These are phyloP conservation scores for Microcebus griseorufus DNA, from an alignment of 2,113 vertebrate genomes.

Conservation along the genomic window DNA sequence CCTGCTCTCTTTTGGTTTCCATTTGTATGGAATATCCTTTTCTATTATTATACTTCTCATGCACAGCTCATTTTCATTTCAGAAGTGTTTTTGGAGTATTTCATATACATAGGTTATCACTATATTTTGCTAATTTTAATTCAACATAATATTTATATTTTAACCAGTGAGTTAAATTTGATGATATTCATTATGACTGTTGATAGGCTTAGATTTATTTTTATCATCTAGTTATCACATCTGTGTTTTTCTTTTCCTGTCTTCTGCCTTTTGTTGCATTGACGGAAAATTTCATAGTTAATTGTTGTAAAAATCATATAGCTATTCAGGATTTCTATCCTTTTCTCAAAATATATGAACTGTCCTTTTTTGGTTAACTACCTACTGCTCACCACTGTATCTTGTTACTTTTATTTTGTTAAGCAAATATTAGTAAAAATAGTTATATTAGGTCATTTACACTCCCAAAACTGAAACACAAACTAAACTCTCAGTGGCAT, in stretches of 20 bases:
- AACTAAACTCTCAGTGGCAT: not conserved
- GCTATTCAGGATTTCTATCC: not conserved
- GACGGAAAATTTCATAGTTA: not conserved
- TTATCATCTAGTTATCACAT: not conserved
- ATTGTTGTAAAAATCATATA: not conserved
- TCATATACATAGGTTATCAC: not conserved
- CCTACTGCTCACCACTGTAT: not conserved
- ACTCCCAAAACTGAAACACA: not conserved
- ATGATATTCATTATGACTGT: not conserved
- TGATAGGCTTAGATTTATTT: not conserved
- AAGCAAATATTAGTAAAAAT: not conserved
- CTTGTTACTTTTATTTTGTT: not conserved
- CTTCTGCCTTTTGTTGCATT: not conserved
- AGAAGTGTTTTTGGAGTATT: not conserved
- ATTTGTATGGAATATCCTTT: not conserved
- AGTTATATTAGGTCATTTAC: not conserved
- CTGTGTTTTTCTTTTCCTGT: not conserved
- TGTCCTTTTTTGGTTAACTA: not conserved
- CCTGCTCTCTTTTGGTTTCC: not conserved
- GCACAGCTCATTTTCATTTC: not conserved
- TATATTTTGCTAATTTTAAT: not conserved
- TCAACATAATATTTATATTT: not conserved
- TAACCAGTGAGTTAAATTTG: not conserved
- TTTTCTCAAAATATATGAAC: not conserved
- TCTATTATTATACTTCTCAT: not conserved